Evolutionary conservation across 35 echinoderm and acorn worm genomes (phyloP).

Genomic region (Amphiura filiformis): DNA sequence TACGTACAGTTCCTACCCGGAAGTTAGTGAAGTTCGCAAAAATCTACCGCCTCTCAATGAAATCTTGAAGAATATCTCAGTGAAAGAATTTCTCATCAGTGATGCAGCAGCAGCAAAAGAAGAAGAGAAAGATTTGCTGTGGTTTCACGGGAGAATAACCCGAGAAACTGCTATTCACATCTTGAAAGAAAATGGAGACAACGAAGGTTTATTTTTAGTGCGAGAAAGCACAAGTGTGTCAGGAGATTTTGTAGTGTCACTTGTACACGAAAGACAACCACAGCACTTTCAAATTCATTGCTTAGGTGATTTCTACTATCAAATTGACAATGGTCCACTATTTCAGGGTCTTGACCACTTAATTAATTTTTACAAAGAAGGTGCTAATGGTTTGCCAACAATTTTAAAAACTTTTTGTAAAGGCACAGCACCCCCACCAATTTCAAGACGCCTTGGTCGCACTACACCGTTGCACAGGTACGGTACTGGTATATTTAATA

Average conservation of each 20-base stretch:
- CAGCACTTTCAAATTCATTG: conserved; percentile 97
- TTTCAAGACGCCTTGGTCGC: conserved; percentile 45
- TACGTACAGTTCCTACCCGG: conserved; percentile 50
- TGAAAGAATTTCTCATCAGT: conserved; percentile 66
- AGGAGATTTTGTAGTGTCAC: conserved; percentile 96
- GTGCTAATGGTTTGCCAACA: conserved; percentile 59
- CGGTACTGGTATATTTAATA: too few species aligned
- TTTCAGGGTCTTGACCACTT: conserved; percentile 64
- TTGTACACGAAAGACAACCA: conserved; percentile 64
- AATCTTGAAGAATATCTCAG: conserved; percentile 42
- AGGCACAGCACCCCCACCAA: conserved; percentile 41
- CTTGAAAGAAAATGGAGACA: conserved; percentile 54
- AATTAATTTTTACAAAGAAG: conserved; percentile 51
- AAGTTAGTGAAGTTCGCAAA: conserved; percentile 29
- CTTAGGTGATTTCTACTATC: conserved; percentile 80
- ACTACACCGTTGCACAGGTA: conserved; percentile 72
- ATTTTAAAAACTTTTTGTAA: conserved; percentile 56
- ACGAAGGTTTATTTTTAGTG: conserved; percentile 69
- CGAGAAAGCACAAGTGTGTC: conserved; percentile 68
- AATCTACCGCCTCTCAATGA: conserved; percentile 29
- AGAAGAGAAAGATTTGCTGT: conserved; percentile 73
- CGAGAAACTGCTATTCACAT: conserved; percentile 87
- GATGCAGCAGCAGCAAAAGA: conserved; percentile 62
- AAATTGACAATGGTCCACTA: conserved; percentile 76
- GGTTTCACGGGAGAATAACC: conserved; percentile 96